A percentile compares a stretch with the other conserved stretches of the same genome.
These are phyloP conservation scores for Orthonevra nobilis DNA, from an alignment of 2,888 invertebrate species.

Conservation along the genomic window DNA sequence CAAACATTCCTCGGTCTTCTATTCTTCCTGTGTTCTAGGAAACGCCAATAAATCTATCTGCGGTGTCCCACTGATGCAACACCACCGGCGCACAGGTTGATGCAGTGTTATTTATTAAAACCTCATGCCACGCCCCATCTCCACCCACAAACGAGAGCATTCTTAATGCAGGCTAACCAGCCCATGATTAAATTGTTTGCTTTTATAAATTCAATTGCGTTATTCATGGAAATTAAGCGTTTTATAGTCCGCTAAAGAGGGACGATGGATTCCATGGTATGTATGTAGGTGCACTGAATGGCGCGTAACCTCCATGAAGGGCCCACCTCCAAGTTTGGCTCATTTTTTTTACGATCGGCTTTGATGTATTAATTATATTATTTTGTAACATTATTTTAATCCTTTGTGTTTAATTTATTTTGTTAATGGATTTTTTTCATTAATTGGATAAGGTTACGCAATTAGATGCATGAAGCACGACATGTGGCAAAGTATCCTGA, in stretches of 20 bases:
- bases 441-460: constrained; percentile 47
- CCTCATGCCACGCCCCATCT: constrained; percentile 52
- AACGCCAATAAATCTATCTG: constrained; percentile 55
- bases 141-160: constrained; percentile 42
- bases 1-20: constrained; percentile 22
- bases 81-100: constrained; percentile 42
- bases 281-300: constrained; percentile 5
- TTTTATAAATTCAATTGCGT: constrained; percentile 69
- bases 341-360: constrained; percentile 39
- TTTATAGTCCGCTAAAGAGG: constrained; percentile 49
- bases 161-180: constrained; percentile 63
- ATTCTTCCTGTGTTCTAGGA: not conserved
- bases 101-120: constrained; percentile 64
- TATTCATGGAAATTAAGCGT: constrained; percentile 67
- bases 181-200: constrained; percentile 68
- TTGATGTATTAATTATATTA: constrained; percentile 68
- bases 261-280: constrained; percentile 38
- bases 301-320: no score
- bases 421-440: constrained; percentile 44
- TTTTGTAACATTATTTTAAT: constrained; percentile 65
- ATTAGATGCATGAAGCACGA: constrained; percentile 15
- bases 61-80: constrained; percentile 52
- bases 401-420: constrained; percentile 64
- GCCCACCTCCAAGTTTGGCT: not conserved
- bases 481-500: not conserved